Percentiles rank a stretch among this genome's conserved stretches.
Evolutionary conservation across 2,888 invertebrate species (phyloP).

Genomic region (Drosophila engyochracea): DNA sequence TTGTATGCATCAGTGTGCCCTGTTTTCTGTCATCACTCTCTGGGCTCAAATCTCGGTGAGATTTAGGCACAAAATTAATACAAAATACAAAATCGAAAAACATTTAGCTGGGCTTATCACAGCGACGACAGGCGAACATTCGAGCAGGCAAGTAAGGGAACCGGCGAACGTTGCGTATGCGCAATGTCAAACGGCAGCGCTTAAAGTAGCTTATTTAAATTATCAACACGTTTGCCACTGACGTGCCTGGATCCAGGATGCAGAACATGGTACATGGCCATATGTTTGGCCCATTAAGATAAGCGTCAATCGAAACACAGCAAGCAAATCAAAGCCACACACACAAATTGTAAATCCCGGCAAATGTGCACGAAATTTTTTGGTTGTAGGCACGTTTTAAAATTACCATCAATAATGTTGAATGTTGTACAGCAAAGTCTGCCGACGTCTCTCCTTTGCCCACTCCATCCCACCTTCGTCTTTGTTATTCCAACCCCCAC

Average conservation of each 20-base stretch:
- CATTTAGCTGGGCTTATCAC: slow-evolving; percentile 78
- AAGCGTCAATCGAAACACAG: slow-evolving; percentile 75
- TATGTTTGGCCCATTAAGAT: slow-evolving; percentile 82
- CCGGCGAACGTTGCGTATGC: slow-evolving; percentile 76
- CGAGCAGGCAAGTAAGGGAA: slow-evolving; percentile 41
- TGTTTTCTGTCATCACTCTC: slow-evolving; percentile 4
- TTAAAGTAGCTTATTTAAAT: slow-evolving; percentile 82
- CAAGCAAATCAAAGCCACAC: slow-evolving; percentile 55
- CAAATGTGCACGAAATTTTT: slow-evolving; percentile 76
- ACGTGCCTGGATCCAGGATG: not conserved
- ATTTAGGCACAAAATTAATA: slow-evolving; percentile 75
- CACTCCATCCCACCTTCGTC: not conserved
- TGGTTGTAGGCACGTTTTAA: slow-evolving; percentile 80
- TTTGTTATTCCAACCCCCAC: not conserved
- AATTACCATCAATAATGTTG: slow-evolving; percentile 80
- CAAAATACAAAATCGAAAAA: slow-evolving; percentile 76
- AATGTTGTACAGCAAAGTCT: slow-evolving; percentile 30
- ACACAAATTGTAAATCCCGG: slow-evolving; percentile 77
- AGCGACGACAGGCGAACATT: slow-evolving; percentile 57
- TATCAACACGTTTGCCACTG: slow-evolving; percentile 75
- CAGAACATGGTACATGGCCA: slow-evolving; percentile 41
- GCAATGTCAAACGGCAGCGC: slow-evolving; percentile 61
- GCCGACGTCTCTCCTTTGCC: not conserved
- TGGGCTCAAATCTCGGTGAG: slow-evolving; percentile 65
- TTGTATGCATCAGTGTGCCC: not conserved